Conservation (phyloP, 2,888 invertebrate species). For the Globia sparganii region DNA sequence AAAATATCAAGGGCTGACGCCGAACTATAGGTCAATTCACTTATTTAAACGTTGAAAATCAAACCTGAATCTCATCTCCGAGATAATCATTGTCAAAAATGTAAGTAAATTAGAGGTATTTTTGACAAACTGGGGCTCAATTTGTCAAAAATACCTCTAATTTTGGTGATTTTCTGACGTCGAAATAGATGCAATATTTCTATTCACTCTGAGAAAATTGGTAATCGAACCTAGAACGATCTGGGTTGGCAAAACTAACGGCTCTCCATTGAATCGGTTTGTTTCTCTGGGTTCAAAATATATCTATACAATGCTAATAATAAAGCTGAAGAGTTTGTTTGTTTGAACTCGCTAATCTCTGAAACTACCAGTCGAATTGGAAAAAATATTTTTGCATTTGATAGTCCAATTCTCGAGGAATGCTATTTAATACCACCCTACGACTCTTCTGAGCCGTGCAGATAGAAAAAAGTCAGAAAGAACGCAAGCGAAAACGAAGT, state of each 20-base stretch:
- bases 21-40: neutral
- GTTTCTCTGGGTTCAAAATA: neutral
- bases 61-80: neutral
- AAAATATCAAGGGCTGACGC: neutral
- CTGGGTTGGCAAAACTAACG: neutral
- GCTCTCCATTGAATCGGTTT: neutral
- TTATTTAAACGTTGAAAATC: neutral
- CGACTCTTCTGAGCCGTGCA: neutral
- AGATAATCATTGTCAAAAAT: neutral
- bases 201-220: neutral
- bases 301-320: too few species aligned
- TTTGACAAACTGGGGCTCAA: neutral
- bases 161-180: neutral
- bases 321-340: too few species aligned
- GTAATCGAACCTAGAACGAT: neutral
- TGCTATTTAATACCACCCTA: neutral
- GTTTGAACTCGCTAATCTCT: neutral
- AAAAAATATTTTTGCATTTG: neutral
- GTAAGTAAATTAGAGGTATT: neutral
- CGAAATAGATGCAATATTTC: neutral
- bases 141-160: too few species aligned
- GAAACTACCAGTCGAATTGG: neutral
- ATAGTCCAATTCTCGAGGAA: neutral
- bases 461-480: neutral
- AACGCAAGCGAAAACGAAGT: neutral